phyloP scores from a whole-genome alignment of 2,888 invertebrate species.

The Anagyrus pseudococci region DNA sequence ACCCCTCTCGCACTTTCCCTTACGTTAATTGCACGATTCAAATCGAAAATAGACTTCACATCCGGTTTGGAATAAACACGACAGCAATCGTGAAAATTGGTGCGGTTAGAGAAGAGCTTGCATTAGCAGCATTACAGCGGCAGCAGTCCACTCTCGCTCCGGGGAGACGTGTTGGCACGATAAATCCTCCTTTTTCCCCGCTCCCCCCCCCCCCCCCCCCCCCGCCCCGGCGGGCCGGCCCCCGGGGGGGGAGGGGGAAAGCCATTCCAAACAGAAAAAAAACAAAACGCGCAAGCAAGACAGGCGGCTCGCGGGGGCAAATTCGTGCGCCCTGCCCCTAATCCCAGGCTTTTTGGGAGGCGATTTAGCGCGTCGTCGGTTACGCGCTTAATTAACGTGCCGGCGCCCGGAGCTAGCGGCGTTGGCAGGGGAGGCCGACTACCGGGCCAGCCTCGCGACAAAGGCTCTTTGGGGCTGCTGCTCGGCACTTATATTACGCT shows the following conservation, averaged over 20 bases:
- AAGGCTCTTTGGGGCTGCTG: constrained; percentile 12
- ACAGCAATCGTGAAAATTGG: too few species aligned
- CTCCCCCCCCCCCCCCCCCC: not conserved
- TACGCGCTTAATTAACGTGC: constrained; percentile 38
- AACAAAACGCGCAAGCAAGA: too few species aligned
- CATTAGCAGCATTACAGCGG: too few species aligned
- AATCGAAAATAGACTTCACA: too few species aligned
- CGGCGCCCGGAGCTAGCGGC: not conserved
- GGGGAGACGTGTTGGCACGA: not conserved
- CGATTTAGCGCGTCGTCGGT: constrained; percentile 35
- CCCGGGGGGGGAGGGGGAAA: not conserved
- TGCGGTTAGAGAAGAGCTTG: too few species aligned
- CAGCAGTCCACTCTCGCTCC: too few species aligned
- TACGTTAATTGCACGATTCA: too few species aligned
- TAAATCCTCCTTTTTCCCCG: constrained; percentile 25
- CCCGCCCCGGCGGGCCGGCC: not conserved
- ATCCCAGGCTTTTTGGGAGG: constrained; percentile 22
- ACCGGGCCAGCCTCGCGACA: constrained; percentile 10
- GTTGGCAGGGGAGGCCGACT: not conserved
- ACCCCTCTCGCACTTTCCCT: too few species aligned
- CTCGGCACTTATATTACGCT: constrained; percentile 33
- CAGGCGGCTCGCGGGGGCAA: too few species aligned
- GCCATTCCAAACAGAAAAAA: too few species aligned
- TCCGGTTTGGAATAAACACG: too few species aligned
- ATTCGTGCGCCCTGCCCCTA: too few species aligned